Evolutionary conservation across 2,888 invertebrate species (phyloP).

Genomic region (Dicranocentrus wangi): DNA sequence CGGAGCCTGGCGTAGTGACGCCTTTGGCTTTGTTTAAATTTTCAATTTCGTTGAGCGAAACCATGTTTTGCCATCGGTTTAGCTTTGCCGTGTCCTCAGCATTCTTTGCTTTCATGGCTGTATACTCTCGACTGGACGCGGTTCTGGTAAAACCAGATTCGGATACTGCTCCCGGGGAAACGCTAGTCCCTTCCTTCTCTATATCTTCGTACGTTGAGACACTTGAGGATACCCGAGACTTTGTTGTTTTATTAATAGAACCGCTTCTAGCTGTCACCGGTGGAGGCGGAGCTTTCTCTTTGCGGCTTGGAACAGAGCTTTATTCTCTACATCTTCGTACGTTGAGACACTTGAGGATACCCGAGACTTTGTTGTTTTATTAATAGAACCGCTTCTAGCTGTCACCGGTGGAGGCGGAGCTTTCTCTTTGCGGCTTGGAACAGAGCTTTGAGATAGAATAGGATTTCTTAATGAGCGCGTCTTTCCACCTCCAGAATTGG

Average conservation of each 20-base stretch:
- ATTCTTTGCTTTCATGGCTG: conserved; percentile 12
- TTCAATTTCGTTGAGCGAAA: conserved; percentile 68
- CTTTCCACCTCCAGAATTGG: neutral
- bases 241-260: neutral
- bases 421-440: conserved; percentile 20
- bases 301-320: conserved; percentile 21
- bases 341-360: conserved; percentile 51
- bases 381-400: neutral
- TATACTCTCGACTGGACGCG: conserved; percentile 18
- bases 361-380: conserved; percentile 32
- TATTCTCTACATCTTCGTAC: conserved; percentile 44
- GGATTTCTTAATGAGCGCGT: conserved; percentile 44
- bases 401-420: neutral
- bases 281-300: conserved; percentile 16
- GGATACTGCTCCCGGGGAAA: conserved; percentile 32
- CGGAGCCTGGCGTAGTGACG: conserved; percentile 16
- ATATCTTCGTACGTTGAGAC: conserved; percentile 53
- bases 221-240: conserved; percentile 49
- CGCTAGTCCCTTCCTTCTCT: conserved; percentile 16
- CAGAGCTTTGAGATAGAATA: conserved; percentile 49
- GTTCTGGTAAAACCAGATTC: conserved; percentile 41
- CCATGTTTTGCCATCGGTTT: conserved; percentile 72
- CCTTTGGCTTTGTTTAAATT: conserved; percentile 13
- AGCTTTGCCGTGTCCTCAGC: conserved; percentile 55
- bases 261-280: neutral